A percentile compares a stretch with the other conserved stretches of the same genome.
phyloP scores from a whole-genome alignment of 1,140 invertebrate species.

The Aphelenchoides fujianensis region DNA sequence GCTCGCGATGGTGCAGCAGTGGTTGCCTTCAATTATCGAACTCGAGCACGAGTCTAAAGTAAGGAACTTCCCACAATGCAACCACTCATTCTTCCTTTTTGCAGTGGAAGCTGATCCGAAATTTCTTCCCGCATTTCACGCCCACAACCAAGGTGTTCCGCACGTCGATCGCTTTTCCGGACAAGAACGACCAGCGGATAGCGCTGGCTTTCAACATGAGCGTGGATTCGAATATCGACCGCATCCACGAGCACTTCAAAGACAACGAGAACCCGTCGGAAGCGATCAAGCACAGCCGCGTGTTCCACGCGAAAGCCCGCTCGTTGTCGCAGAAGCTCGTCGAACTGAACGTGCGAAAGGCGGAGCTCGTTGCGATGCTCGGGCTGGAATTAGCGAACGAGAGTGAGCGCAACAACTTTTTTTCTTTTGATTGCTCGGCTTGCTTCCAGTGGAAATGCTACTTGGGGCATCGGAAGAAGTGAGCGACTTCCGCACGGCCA shows the following conservation, averaged over 20 bases:
- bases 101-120: background rate
- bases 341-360: background rate
- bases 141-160: background rate
- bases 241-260: background rate
- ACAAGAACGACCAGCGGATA: background rate
- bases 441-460: background rate
- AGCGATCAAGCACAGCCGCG: background rate
- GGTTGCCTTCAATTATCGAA: background rate
- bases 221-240: background rate
- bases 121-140: background rate
- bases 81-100: background rate
- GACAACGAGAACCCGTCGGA: background rate
- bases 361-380: background rate
- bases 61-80: too few relatives aligned
- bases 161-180: background rate
- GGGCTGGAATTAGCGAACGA: background rate
- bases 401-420: background rate
- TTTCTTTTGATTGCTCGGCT: background rate
- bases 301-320: background rate
- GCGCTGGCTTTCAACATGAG: background rate
- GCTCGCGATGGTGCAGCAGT: background rate
- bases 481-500: background rate
- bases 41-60: background rate
- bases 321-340: background rate
- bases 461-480: background rate